Base-by-base conservation (phyloP, 2,797 vertebrate genomes). In the Acanthurus leucopareius region DNA sequence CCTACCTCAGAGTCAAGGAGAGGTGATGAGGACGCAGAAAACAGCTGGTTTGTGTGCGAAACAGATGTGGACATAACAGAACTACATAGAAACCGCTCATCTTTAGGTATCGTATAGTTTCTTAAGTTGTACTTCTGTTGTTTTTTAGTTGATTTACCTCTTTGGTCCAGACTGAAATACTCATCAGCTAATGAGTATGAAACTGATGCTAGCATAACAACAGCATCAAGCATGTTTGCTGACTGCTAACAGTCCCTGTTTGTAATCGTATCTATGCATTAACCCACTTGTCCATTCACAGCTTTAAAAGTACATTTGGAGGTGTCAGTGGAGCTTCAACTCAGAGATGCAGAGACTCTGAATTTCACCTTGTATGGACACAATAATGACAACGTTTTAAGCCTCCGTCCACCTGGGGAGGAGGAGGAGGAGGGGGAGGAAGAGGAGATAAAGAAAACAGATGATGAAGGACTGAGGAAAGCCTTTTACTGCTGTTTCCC, bases 21-120 rank as follows among this genome's bases (percentile, higher is more conserved):
- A 14, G 44, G 14, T 2, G 2, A 8, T 5, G 45, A 49, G 5
- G 69, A 79, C 32, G 48, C 60, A 25, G 67, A 71, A 19, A 16
- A 16, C 5, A 79, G 47, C 48, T 94, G 90, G 92, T 94, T 93
- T 73, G 54, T 90, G 67, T 96, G 95, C 63, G 54, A 91, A 58
- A 80, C 90, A 10, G 79, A 93, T 11, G 68, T 13, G 32, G 83
- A 93, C 63, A 80, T 90, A 73, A 5, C 44, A 10, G 65, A 69
- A 56, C 62, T 93, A 25, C 7, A 74, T 0, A 61, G 49, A 44
- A 91, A 91, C 77, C 48, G 42, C 45, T 88, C 79, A 13, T 10
- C 69, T 40, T 87, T 92, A 93, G 93, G 95, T 95, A 91, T 15
- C 15, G 3, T 20, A 49, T 4, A 28, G 10, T 51, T 13, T 54